phyloP scores from a whole-genome alignment of 30 jellyfish, hydroid and myxozoan species.

The Calvadosia cruxmelitensis region DNA sequence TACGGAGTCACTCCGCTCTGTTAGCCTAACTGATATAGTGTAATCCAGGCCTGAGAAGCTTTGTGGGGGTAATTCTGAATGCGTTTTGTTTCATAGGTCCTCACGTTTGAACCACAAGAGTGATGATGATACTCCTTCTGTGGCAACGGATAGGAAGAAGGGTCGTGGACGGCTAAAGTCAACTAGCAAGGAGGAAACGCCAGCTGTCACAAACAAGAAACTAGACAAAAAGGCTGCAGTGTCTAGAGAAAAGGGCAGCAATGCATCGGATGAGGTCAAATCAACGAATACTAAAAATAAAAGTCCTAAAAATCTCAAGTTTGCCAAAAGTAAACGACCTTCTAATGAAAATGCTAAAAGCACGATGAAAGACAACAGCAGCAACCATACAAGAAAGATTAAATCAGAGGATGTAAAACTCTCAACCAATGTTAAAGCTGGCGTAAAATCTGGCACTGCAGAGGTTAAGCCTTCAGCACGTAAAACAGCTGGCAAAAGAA shows the following conservation, averaged over 20 bases:
- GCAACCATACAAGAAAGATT: background rate
- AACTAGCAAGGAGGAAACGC: too few species aligned
- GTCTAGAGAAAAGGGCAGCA: background rate
- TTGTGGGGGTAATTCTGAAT: background rate
- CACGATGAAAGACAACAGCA: background rate
- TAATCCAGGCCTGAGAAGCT: too few species aligned
- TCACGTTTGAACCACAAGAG: background rate
- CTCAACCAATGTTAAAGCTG: background rate
- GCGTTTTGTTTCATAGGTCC: background rate
- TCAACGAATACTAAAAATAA: conserved; percentile 5
- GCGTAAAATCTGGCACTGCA: background rate
- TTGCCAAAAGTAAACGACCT: too few species aligned
- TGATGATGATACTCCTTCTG: background rate
- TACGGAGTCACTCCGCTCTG: too few species aligned
- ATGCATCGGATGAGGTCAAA: background rate
- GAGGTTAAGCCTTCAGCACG: background rate
- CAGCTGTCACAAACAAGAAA: conserved; percentile 10
- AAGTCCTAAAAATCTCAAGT: too few species aligned
- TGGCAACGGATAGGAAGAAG: background rate
- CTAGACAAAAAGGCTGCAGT: conserved; percentile 2
- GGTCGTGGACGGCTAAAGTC: too few species aligned
- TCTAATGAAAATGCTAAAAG: conserved; percentile 1
- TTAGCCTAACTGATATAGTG: too few species aligned
- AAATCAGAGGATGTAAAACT: background rate
- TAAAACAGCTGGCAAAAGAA: background rate